Conservation (phyloP, 2,797 vertebrate genomes). For the Bryconaethiops microstoma region DNA sequence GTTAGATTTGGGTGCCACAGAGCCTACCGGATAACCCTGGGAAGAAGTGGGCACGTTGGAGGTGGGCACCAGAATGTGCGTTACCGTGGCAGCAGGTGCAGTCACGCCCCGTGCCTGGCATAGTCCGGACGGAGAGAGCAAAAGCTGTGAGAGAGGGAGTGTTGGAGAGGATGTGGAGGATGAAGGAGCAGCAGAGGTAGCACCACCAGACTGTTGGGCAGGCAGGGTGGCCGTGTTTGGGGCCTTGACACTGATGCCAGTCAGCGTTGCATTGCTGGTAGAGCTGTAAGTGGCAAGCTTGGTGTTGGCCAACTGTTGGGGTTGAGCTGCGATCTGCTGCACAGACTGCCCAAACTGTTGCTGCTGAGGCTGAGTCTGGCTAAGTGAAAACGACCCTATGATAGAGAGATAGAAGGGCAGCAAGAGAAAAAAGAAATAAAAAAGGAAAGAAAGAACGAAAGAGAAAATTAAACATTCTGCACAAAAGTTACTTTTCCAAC, state of each 20-base stretch:
- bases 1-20: slow-evolving; percentile 73
- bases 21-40: slow-evolving; percentile 75
- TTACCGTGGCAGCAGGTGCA: slow-evolving; percentile 72
- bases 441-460: slow-evolving; percentile 73
- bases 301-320: slow-evolving; percentile 69
- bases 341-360: slow-evolving; percentile 80
- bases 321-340: slow-evolving; percentile 74
- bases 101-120: slow-evolving; percentile 70
- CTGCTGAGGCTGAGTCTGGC: slow-evolving; percentile 82
- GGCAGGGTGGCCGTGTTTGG: slow-evolving; percentile 68
- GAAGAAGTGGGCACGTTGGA: slow-evolving; percentile 78
- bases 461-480: neutral
- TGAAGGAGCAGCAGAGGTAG: slow-evolving; percentile 66
- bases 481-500: neutral
- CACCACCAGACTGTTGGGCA: slow-evolving; percentile 42
- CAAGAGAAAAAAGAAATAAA: slow-evolving; percentile 51
- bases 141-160: slow-evolving; percentile 78
- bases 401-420: neutral
- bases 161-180: slow-evolving; percentile 74
- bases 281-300: slow-evolving; percentile 73
- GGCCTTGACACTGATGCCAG: slow-evolving; percentile 68
- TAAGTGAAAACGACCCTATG: slow-evolving; percentile 82
- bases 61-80: slow-evolving; percentile 79
- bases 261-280: slow-evolving; percentile 56
- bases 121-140: slow-evolving; percentile 70